Evolutionary conservation across 2,113 vertebrate genomes (phyloP).

Genomic region (Bombycilla garrulus): DNA sequence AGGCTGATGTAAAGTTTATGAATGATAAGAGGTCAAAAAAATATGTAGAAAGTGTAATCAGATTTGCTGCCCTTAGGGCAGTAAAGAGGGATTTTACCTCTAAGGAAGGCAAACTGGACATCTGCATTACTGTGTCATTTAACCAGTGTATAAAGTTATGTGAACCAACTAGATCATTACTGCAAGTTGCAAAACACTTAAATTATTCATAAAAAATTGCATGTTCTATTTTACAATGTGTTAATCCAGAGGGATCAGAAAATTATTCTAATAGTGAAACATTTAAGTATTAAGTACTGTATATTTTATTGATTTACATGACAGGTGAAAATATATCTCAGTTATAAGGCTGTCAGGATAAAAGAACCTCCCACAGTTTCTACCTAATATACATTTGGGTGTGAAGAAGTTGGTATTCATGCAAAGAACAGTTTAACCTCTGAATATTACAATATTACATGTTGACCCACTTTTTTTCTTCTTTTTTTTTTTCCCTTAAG

Average conservation of each 20-base stretch:
- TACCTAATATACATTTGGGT: slow-evolving; percentile 8
- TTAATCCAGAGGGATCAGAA: slow-evolving; percentile 52
- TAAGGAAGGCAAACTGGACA: neutral
- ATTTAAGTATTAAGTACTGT: slow-evolving; percentile 67
- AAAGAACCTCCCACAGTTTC: slow-evolving; percentile 59
- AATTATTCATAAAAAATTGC: slow-evolving; percentile 55
- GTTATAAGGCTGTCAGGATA: slow-evolving; percentile 48
- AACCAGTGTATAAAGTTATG: slow-evolving; percentile 26
- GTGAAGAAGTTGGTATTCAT: neutral
- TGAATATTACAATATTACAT: neutral
- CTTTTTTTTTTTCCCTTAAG: neutral
- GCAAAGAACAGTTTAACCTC: neutral
- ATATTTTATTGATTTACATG: slow-evolving; percentile 69
- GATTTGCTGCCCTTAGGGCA: neutral
- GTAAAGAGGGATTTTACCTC: neutral
- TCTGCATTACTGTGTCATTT: neutral
- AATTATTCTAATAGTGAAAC: slow-evolving; percentile 63
- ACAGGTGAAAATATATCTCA: slow-evolving; percentile 63
- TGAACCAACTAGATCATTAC: slow-evolving; percentile 30
- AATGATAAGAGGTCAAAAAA: neutral
- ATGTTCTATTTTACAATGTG: slow-evolving; percentile 56
- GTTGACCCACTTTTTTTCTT: neutral
- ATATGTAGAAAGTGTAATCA: neutral
- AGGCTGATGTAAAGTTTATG: neutral
- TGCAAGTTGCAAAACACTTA: slow-evolving; percentile 59